Evolutionary conservation across 2,113 vertebrate species (phyloP), one percentile per base, ranked within the genome.

Genomic region (Perca schrenkii): DNA sequence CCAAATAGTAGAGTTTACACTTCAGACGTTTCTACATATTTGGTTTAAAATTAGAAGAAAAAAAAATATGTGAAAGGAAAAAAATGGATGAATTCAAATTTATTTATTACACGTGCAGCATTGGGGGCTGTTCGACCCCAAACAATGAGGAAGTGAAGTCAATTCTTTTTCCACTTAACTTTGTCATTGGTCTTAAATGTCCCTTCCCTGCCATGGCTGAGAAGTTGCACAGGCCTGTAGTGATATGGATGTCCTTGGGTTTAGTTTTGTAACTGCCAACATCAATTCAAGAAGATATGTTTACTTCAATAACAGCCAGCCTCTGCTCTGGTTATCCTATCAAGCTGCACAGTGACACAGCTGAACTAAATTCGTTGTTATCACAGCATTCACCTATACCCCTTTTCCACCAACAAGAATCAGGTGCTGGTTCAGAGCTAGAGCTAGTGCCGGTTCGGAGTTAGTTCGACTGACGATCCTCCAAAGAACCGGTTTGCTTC

Each of bases 161-260:
- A 8, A 3, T 50, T 88, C 56, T 50, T 77, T 64, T 74, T 74
- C 47, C 25, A 50, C 73, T 77, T 67, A 16, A 60, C 57, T 60
- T 52, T 79, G 57, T 74, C 34, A 4, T 34, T 82, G n/a, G 52
- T 54, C 1, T 46, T 64, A 64, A n/a, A 46, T 7, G 15, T 4
- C 31, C 17, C 16, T 36, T 28, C 17, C 16, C n/a, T 28, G 17
- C 28, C 2, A 1, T 4, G 31, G 25, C 36, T 22, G 47, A 65
- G 57, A 62, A 21, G 17, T 36, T 57, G 61, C 36, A 49, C 52
- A 50, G 47, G 61, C 21, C 43, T 67, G 65, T 4, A 7, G 34
- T 49, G 65, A 85, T 72, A 63, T 82, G 54, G 64, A n/a, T 0
- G 0, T 54, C 19, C 21, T 52, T 28, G 19, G n/a, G 12, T 5